Evolutionary conservation across 2,113 vertebrate species (phyloP), one percentile per base, ranked within the genome.

Genomic region (Sapajus apella): DNA sequence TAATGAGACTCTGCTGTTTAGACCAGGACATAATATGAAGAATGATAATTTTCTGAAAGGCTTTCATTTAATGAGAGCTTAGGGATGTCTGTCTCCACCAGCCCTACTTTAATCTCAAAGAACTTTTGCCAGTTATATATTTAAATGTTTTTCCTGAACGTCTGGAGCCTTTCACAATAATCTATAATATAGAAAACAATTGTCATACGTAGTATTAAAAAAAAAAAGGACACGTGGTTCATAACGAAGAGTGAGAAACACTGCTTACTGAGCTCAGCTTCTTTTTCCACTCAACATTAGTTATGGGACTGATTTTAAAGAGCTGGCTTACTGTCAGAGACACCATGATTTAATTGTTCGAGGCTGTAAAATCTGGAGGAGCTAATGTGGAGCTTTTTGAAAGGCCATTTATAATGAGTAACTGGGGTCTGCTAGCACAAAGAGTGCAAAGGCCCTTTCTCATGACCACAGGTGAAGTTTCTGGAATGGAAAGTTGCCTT

Each of bases 401-500:
- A 90, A 32, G 58, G 84, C 14, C 14, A 72, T 90, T 97, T 94
- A 61, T n/a, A 90, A 43, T 6, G 35, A 79, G 9, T 20, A 75
- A 45, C 21, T 35, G 68, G 40, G 27, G 20, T 86, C 68, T 97
- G 80, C 40, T 75, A 83, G n/a, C 1, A 3, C 87, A 73, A 68
- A 76, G 61, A 79, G n/a, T 0, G 2, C 90, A 73, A 55, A 76
- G 61, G 56, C 61, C 11, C n/a, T 14, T 9, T 90, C 70, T 84
- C 12, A 17, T 88, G 84, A 90, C 23, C 45, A 40, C 43, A 68
- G 35, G 52, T 86, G 61, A 55, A 21, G 4, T 64, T 90, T 83
- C 64, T 75, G 50, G 83, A 83, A 56, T 81, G 76, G 81, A 97
- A 90, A 87, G 80, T 90, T 87, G 84, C 45, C 76, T 87, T 94